Conservation (phyloP, 2,888 invertebrate species). For the Nephrotoma flavescens region DNA sequence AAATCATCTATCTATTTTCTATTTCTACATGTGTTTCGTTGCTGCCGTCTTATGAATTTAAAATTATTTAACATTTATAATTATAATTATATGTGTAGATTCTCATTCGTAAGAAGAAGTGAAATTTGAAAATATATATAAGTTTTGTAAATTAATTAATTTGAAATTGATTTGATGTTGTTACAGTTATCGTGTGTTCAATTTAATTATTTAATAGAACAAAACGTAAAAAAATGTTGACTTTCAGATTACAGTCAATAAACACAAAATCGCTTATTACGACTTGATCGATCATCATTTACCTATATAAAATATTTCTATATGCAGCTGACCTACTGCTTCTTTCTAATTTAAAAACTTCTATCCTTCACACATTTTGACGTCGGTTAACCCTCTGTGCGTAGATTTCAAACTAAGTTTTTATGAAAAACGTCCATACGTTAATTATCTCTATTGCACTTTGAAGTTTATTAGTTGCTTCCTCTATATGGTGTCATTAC, state of each 20-base stretch:
- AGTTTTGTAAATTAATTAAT: background rate
- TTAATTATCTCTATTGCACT: too few relatives aligned
- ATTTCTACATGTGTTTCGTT: background rate
- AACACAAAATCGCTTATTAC: too few relatives aligned
- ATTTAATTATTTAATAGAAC: background rate
- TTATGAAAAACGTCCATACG: too few relatives aligned
- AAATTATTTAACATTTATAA: background rate
- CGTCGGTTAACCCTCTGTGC: too few relatives aligned
- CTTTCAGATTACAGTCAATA: background rate
- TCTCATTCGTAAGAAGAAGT: background rate
- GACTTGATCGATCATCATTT: too few relatives aligned
- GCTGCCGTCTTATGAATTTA: background rate
- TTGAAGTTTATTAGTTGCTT: too few relatives aligned
- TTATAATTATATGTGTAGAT: background rate
- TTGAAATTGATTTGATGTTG: background rate
- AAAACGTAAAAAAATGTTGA: background rate
- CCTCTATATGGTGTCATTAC: too few relatives aligned
- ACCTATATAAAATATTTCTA: too few relatives aligned
- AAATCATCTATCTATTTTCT: background rate
- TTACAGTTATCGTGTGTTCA: conserved; percentile 1
- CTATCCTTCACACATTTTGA: too few relatives aligned
- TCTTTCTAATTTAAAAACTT: too few relatives aligned
- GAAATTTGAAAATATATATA: background rate
- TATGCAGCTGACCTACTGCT: too few relatives aligned
- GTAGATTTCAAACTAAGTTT: too few relatives aligned